Evolutionary conservation across 2,113 vertebrate species (phyloP).

Genomic region (Phoenicopterus ruber): DNA sequence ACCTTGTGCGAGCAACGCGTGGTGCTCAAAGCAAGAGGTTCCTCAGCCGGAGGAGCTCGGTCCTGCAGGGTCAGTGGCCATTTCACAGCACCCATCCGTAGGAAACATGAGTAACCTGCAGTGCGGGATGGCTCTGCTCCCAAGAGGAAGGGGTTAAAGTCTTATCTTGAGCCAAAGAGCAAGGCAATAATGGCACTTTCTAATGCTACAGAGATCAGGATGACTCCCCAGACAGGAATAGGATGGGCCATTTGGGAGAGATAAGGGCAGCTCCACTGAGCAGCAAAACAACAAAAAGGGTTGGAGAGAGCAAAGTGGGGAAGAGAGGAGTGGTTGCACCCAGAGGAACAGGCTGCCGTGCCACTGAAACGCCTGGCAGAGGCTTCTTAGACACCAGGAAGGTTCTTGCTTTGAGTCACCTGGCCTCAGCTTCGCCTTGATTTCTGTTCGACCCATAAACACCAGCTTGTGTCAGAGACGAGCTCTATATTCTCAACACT

Average conservation of each 20-base stretch:
- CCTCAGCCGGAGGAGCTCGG: not conserved
- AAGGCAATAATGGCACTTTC: not conserved
- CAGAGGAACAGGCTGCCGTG: fast-evolving
- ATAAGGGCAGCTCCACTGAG: not conserved
- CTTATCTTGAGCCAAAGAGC: not conserved
- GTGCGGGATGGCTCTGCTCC: not conserved
- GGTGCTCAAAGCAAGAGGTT: not conserved
- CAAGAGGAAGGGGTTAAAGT: not conserved
- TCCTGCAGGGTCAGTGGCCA: not conserved
- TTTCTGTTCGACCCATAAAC: not conserved
- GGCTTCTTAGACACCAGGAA: not conserved
- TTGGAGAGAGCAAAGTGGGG: not conserved
- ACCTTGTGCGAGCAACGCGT: not conserved
- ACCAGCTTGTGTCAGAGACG: not conserved
- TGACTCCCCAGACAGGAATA: not conserved
- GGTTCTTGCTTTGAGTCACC: not conserved
- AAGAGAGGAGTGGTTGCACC: not conserved
- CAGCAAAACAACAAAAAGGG: not conserved
- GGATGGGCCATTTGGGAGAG: not conserved
- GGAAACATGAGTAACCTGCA: not conserved
- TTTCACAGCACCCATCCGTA: fast-evolving
- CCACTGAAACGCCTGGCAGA: fast-evolving
- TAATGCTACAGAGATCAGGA: not conserved
- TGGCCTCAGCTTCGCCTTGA: fast-evolving
- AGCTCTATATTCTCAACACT: not conserved